Evolutionary conservation across 1,140 invertebrate genomes (phyloP).

Genomic region (Dendroctonus ponderosae): DNA sequence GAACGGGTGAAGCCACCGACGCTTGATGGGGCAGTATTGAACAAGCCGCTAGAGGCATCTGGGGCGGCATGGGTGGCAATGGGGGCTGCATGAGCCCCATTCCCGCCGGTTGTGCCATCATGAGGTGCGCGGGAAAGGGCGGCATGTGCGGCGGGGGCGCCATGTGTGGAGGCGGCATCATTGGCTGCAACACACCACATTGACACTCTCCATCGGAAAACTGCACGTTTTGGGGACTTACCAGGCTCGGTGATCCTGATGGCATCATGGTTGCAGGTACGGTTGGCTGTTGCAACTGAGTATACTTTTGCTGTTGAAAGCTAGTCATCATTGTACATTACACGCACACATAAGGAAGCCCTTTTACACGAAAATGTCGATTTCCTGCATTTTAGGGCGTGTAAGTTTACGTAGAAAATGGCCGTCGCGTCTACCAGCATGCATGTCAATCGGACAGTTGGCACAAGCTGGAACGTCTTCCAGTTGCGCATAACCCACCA

Average conservation of each 20-base stretch:
- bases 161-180: constrained; percentile 2
- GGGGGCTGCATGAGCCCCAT: background rate
- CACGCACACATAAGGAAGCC: no score
- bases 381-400: no score
- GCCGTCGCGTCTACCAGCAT: no score
- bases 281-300: constrained; percentile 30
- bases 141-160: constrained; percentile 1
- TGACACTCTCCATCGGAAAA: no score
- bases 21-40: constrained; percentile 8
- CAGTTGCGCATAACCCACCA: no score
- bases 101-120: background rate
- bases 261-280: constrained; percentile 13
- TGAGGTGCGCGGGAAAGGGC: background rate
- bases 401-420: no score
- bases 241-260: constrained; percentile 22
- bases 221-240: constrained; percentile 1
- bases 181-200: background rate
- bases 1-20: background rate
- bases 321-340: constrained; percentile 44
- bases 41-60: constrained; percentile 9
- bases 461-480: no score
- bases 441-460: no score
- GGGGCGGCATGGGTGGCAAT: constrained; percentile 6
- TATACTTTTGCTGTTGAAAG: constrained; percentile 43
- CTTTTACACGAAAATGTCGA: background rate